These are phyloP conservation scores for Ictalurus punctatus DNA, from an alignment of 2,113 vertebrate genomes.

Conservation along the genomic window DNA sequence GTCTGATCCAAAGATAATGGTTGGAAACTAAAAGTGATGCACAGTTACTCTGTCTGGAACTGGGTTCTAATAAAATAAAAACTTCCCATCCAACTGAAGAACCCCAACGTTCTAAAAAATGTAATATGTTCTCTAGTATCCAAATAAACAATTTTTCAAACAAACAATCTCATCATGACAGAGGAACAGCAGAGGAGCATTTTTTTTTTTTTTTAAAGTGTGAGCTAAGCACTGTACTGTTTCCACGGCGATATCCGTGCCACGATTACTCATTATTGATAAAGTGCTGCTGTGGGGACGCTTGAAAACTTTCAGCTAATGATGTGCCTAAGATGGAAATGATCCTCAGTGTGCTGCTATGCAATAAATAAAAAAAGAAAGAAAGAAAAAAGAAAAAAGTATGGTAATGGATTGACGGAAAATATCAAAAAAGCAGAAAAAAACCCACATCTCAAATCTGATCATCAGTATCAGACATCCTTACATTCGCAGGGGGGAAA, in stretches of 20 bases:
- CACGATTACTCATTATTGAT: neutral
- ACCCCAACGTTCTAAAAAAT: neutral
- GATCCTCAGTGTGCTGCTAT: neutral
- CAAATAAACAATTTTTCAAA: neutral
- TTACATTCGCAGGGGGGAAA: neutral
- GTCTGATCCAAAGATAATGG: neutral
- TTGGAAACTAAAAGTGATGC: neutral
- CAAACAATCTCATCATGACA: neutral
- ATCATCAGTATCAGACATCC: neutral
- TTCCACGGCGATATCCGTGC: neutral
- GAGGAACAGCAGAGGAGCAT: neutral
- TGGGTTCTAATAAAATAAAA: neutral
- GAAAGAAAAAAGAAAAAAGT: no score
- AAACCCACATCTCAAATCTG: neutral
- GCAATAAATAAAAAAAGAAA: neutral
- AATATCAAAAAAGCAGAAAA: neutral
- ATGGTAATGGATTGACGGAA: neutral
- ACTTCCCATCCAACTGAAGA: neutral
- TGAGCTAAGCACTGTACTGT: neutral
- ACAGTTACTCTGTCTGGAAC: neutral
- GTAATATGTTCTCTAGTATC: neutral
- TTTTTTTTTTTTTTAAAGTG: neutral
- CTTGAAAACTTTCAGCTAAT: neutral
- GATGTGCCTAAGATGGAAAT: neutral
- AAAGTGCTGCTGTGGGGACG: neutral